Evolutionary conservation across 2,113 vertebrate genomes (phyloP).

Genomic region (Okapia johnstoni): DNA sequence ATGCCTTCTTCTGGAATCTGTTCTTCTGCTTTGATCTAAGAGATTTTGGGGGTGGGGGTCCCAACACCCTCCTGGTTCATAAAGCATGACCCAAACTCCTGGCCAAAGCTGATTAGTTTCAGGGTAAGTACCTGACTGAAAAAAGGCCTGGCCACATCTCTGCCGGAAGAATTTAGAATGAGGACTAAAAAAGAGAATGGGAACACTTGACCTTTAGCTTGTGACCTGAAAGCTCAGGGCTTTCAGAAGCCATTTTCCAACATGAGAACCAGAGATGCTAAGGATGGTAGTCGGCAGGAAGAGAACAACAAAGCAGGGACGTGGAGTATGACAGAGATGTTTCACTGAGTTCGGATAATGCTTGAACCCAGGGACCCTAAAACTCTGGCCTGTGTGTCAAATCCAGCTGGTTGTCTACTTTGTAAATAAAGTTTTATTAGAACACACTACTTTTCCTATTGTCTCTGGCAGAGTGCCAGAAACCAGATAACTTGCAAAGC

Average conservation of each 20-base stretch:
- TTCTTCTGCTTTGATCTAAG: background rate
- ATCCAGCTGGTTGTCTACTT: background rate
- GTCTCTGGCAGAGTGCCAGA: background rate
- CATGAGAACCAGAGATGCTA: background rate
- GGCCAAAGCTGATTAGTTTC: background rate
- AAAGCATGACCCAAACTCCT: background rate
- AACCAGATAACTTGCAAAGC: background rate
- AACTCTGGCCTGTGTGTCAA: background rate
- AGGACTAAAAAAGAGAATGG: background rate
- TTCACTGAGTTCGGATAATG: background rate
- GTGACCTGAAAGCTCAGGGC: background rate
- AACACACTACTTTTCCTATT: background rate
- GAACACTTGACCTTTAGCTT: background rate
- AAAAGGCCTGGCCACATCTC: background rate
- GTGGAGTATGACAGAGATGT: background rate
- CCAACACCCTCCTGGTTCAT: background rate
- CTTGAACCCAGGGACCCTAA: background rate
- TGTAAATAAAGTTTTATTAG: conserved; percentile 24
- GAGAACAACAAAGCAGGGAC: background rate
- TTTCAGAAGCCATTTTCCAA: background rate
- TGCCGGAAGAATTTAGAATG: background rate
- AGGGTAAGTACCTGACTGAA: background rate
- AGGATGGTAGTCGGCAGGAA: background rate
- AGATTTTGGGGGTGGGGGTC: background rate
- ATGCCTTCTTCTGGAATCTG: background rate